Conservation (phyloP, 2,888 invertebrate genomes). For the Bellardia bayeri region DNA sequence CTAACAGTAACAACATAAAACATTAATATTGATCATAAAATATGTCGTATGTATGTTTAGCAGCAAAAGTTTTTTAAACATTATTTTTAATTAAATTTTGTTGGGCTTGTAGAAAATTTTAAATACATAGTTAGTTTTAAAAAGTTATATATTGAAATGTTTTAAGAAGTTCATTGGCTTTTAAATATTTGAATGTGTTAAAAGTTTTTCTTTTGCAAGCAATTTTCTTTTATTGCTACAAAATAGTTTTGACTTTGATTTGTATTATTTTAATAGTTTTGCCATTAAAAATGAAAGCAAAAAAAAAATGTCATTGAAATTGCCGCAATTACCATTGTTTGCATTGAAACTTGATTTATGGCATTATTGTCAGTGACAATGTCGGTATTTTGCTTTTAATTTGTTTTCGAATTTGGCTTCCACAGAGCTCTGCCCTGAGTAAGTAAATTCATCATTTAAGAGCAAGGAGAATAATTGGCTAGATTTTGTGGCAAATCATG, state of each 20-base stretch:
- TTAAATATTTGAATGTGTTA: neutral
- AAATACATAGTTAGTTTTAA: neutral
- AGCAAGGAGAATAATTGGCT: too few relatives aligned
- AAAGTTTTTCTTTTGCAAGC: neutral
- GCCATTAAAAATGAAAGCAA: neutral
- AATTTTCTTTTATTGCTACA: neutral
- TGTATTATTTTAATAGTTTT: slow-evolving; percentile 5
- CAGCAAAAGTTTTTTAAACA: too few relatives aligned
- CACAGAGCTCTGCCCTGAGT: neutral
- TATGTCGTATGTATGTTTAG: too few relatives aligned
- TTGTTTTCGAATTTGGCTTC: neutral
- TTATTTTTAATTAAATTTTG: slow-evolving; percentile 8
- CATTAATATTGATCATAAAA: neutral
- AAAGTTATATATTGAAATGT: neutral
- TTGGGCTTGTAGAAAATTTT: neutral
- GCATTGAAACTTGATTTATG: neutral
- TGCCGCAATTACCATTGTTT: slow-evolving; percentile 22
- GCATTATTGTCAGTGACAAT: neutral
- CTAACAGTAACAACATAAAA: slow-evolving; percentile 3
- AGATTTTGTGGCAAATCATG: too few relatives aligned
- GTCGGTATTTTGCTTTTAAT: neutral
- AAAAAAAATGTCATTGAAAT: neutral
- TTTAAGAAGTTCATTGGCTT: slow-evolving; percentile 29
- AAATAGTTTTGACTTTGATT: slow-evolving; percentile 22
- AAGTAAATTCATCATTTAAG: neutral